Evolutionary conservation across 2,888 invertebrate species (phyloP).

Genomic region (Cistogaster globosa): DNA sequence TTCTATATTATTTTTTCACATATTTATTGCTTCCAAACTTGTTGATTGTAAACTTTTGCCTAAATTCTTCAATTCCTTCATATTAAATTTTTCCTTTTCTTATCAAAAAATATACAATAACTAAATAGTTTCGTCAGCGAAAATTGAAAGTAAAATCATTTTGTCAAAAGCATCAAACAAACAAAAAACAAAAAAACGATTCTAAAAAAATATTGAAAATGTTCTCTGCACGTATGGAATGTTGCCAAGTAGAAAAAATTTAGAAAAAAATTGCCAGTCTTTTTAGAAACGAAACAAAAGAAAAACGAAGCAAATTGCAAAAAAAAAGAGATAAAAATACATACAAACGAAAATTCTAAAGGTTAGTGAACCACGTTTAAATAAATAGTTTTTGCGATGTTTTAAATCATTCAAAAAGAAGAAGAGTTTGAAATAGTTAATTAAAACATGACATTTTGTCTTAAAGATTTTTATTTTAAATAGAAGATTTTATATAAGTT

Average conservation of each 20-base stretch:
- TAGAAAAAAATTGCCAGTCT: conserved; percentile 41
- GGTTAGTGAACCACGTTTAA: conserved; percentile 55
- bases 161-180: conserved; percentile 5
- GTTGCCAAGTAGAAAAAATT: conserved; percentile 14
- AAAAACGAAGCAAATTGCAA: no score
- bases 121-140: conserved; percentile 41
- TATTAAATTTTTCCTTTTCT: conserved; percentile 23
- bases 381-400: conserved; percentile 33
- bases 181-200: conserved; percentile 9
- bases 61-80: background rate
- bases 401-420: background rate
- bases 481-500: no score
- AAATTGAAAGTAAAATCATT: conserved; percentile 35
- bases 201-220: conserved; percentile 25
- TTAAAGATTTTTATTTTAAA: no score
- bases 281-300: conserved; percentile 27
- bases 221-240: conserved; percentile 17
- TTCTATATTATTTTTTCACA: no score
- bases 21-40: conserved; percentile 6
- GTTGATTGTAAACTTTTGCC: background rate
- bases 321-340: conserved; percentile 10
- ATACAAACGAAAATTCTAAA: conserved; percentile 37
- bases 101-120: conserved; percentile 32
- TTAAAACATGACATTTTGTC: background rate
- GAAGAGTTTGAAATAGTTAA: background rate